A percentile compares a stretch with the other conserved stretches of the same genome.
Evolutionary conservation across 2,113 vertebrate species (phyloP).

Genomic region (Natator depressus): DNA sequence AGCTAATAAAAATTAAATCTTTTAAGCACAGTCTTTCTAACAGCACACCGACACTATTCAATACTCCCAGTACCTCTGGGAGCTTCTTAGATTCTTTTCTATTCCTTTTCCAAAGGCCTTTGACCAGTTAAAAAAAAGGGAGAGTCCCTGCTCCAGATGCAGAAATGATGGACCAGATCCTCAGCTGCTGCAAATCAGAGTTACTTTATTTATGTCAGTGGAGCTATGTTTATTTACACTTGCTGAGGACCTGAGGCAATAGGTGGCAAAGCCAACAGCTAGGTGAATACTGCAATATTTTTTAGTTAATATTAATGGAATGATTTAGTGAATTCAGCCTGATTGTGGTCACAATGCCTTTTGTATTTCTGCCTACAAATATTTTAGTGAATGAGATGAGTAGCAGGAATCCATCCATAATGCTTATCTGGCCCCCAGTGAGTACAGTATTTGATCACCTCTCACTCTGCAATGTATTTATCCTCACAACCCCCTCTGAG

Average conservation of each 20-base stretch:
- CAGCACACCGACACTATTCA: slow-evolving; percentile 10
- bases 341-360: background rate
- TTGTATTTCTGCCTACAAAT: background rate
- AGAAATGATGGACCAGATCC: background rate
- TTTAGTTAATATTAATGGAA: background rate
- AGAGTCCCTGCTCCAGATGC: background rate
- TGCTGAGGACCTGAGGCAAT: background rate
- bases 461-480: background rate
- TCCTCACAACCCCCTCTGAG: background rate
- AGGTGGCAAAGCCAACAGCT: background rate
- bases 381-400: background rate
- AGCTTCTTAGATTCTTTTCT: background rate
- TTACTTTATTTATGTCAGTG: background rate
- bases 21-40: background rate
- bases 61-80: background rate
- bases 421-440: background rate
- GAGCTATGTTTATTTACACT: background rate
- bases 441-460: background rate
- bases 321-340: background rate
- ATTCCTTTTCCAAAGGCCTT: slow-evolving; percentile 5
- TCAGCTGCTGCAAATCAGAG: background rate
- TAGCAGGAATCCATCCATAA: background rate
- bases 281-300: background rate
- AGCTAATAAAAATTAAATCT: slow-evolving; percentile 31
- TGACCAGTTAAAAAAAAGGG: background rate